Base-by-base conservation (phyloP, 2,797 vertebrate species). In the Podarcis lilfordi region DNA sequence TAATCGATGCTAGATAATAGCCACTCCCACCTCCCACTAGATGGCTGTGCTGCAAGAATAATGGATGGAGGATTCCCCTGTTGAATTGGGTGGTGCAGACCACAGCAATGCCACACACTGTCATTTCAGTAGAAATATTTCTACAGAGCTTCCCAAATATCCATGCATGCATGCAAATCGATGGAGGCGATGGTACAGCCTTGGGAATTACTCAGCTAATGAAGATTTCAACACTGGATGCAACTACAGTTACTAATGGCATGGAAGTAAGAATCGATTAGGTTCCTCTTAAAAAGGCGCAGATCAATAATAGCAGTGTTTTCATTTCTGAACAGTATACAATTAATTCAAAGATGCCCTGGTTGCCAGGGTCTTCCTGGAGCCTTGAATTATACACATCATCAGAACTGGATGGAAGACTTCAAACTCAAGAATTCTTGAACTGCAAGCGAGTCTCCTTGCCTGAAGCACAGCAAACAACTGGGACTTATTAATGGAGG, bases 161-260 rank as follows among this genome's bases (percentile, higher is more conserved):
- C 13, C 50, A 55, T 55, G 45, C 64, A 81, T 89, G 66, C 61
- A 80, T 86, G 29, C 37, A 74, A 77, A 81, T 91, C 82, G 81
- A 93, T n/a, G 15, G 4, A 50, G 66, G 86, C 37, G 91, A 93
- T 86, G 45, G 93, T 43, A 90, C 91, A 82, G 45, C 55, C 69
- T 94, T 4, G 45, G 74, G 94, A 94, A 89, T 86, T n/a, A 80
- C 91, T 87, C 0, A 87, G 81, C 91, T 94, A 93, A 96, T 90
- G 95, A 93, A 88, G 75, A 55, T 82, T 82, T 80, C 86, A 88
- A 59, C 80, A 91, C 92, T 87, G 91, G 90, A 81, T 89, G 3
- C 19, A 92, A 89, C 66, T 88, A 84, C 79, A 86, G 77, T 91
- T 91, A 45, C 86, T 91, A 93, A 94, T 69, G 0, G 0, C 89